These are phyloP conservation scores for Threskiornis aethiopicus DNA, from an alignment of 2,797 vertebrate genomes.

Conservation along the genomic window DNA sequence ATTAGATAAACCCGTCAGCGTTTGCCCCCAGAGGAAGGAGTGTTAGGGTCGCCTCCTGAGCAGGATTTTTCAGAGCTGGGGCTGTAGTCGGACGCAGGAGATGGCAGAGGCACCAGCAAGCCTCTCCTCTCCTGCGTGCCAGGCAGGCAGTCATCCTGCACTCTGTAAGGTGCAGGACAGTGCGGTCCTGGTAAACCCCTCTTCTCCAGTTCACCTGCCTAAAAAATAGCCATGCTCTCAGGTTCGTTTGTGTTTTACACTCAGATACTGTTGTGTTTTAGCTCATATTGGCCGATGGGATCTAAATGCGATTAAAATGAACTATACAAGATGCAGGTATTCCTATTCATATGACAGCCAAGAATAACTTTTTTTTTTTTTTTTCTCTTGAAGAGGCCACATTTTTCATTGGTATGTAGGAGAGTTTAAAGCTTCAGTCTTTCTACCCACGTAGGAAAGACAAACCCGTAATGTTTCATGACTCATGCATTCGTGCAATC, in stretches of 20 bases:
- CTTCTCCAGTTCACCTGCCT: neutral
- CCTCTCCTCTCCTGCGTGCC: neutral
- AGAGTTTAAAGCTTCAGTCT: conserved; percentile 1
- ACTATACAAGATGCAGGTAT: neutral
- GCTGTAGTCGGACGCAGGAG: neutral
- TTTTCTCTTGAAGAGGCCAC: neutral
- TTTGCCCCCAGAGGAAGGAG: neutral
- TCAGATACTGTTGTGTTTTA: neutral
- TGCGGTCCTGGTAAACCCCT: neutral
- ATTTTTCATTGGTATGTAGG: neutral
- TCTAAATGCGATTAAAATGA: neutral
- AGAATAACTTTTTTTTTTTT: neutral
- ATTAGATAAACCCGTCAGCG: neutral
- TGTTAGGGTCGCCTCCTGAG: neutral
- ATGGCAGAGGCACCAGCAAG: neutral
- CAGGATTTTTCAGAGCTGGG: neutral
- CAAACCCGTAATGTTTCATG: neutral
- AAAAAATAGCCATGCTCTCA: neutral
- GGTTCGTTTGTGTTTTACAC: neutral
- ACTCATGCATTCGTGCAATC: neutral
- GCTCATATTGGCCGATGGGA: neutral
- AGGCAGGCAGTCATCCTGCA: neutral
- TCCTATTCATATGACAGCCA: neutral
- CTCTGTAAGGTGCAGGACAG: fast-evolving
- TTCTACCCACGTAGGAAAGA: neutral